phyloP scores from a whole-genome alignment of 2,113 vertebrate species.

The Echinops telfairi region DNA sequence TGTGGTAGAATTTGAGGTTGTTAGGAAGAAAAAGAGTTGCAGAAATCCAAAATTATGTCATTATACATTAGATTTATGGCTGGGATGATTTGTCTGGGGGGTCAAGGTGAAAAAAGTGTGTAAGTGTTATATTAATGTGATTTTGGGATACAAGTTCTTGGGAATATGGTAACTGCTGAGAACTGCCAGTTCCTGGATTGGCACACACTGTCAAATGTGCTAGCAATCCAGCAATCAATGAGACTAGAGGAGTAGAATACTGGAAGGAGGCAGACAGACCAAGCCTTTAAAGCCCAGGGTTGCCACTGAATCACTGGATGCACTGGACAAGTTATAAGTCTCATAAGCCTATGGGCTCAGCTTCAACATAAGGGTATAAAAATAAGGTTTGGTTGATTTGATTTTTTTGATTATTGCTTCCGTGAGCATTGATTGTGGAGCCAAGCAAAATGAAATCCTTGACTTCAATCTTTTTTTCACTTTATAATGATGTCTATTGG shows the following conservation, averaged over 20 bases:
- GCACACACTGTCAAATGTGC: background rate
- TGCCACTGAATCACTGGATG: background rate
- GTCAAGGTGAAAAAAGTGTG: constrained; percentile 17
- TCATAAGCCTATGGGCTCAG: background rate
- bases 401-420: too few species aligned
- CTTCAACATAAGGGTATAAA: constrained; percentile 17
- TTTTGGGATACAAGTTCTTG: background rate
- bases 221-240: too few species aligned
- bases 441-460: too few species aligned
- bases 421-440: too few species aligned
- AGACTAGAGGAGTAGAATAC: background rate
- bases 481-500: too few species aligned
- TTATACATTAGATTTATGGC: background rate
- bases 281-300: background rate
- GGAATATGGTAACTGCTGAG: background rate
- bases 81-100: background rate
- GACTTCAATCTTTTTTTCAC: too few species aligned
- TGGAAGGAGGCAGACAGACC: background rate
- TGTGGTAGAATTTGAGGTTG: constrained; percentile 7
- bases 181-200: background rate
- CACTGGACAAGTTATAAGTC: background rate
- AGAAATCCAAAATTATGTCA: background rate
- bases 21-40: constrained; percentile 16
- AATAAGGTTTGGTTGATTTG: background rate
- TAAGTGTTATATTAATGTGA: background rate